Evolutionary conservation across 2,797 vertebrate species (phyloP), one percentile per base, ranked within the genome.

Genomic region (Novumbra hubbsi): DNA sequence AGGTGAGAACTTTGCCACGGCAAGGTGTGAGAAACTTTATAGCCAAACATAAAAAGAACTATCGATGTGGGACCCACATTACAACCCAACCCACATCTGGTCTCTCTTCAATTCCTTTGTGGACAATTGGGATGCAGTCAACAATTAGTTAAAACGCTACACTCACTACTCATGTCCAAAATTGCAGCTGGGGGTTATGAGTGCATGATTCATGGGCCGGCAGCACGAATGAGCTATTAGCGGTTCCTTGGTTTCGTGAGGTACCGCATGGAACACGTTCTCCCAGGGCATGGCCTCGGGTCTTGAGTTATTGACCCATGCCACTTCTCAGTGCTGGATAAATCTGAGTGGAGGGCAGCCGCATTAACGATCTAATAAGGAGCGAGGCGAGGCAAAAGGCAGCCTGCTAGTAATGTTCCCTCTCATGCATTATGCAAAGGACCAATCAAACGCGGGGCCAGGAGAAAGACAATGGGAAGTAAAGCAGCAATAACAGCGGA

Each of bases 341-440:
- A 85, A 84, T 60, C 34, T 50, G n/a, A 68, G 34, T 19, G 17
- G 71, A 79, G 73, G 74, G 73, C 78, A 78, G 69, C 78, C 78
- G 41, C 41, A 45, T 70, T 70, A 74, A 72, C 71, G 80, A 81
- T 85, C 68, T 50, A 70, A 65, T 75, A 75, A 49, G 73, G 24
- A 62, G 24, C 8, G 74, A 65, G 73, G 24, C 8, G 70, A 75
- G 80, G 63, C 76, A 11, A 27, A 27, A 30, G 62, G 28, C 62
- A 68, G 66, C 65, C 66, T 7, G 19, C 73, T 71, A 71, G 80
- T 82, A 86, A 87, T 87, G 85, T 79, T 48, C 68, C 27, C 41
- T 32, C 7, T 55, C 73, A 87, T 88, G 81, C 80, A 89, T 90
- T 81, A 90, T 89, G 79, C 83, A 88, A 63, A 4, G 74, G 73